phyloP scores from a whole-genome alignment of 2,113 vertebrate genomes.

The Cynocephalus volans region DNA sequence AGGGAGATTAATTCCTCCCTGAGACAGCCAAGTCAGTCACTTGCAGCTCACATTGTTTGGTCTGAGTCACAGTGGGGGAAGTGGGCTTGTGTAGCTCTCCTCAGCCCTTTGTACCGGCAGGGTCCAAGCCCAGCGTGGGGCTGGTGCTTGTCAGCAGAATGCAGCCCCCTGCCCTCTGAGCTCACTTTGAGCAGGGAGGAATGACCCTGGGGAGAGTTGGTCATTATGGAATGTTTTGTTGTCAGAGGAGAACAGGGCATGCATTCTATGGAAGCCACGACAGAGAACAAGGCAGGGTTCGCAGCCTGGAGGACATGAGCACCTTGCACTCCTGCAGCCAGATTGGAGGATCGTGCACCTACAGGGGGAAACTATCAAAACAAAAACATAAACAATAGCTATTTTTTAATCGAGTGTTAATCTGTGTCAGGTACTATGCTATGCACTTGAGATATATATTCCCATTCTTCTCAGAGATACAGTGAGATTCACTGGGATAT shows the following conservation, averaged over 20 bases:
- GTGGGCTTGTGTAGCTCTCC: neutral
- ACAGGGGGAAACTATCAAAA: neutral
- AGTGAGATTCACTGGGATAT: neutral
- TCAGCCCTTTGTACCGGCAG: neutral
- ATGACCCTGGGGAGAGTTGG: neutral
- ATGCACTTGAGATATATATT: rapidly evolving
- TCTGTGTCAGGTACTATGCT: neutral
- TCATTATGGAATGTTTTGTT: neutral
- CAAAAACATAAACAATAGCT: neutral
- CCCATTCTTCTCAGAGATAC: neutral
- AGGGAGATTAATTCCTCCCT: neutral
- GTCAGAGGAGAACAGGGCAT: neutral
- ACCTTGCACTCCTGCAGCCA: neutral
- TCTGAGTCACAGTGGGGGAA: neutral
- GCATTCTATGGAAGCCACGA: neutral
- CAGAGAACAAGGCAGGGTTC: neutral
- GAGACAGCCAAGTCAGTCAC: neutral
- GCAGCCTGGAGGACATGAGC: neutral
- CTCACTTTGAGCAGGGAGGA: neutral
- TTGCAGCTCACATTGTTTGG: neutral
- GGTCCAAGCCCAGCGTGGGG: neutral
- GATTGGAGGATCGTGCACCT: neutral
- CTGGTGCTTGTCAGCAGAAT: neutral
- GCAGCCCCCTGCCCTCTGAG: neutral
- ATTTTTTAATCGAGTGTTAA: too few relatives aligned